phyloP scores from a whole-genome alignment of 1,140 invertebrate species.

The Wiebesia pumilae region DNA sequence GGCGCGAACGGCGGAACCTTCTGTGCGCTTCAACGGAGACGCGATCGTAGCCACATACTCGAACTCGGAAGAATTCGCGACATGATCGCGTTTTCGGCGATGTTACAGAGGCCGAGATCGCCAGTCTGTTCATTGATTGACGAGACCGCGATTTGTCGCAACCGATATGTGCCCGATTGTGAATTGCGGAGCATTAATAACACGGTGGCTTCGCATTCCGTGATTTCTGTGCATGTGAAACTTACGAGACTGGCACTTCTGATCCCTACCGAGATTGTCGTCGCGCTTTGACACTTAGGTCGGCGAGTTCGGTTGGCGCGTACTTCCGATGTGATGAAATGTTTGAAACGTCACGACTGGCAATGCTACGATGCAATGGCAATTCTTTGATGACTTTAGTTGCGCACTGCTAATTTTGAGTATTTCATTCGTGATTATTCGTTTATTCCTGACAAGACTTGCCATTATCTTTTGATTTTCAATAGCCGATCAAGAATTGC shows the following conservation, averaged over 20 bases:
- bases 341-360: constrained; percentile 46
- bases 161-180: neutral
- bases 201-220: neutral
- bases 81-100: too few relatives aligned
- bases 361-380: constrained; percentile 23
- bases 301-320: neutral
- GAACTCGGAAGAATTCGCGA: too few relatives aligned
- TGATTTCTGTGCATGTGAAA: neutral
- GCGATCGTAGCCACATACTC: too few relatives aligned
- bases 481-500: neutral
- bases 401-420: neutral
- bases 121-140: too few relatives aligned
- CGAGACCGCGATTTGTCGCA: constrained; percentile 13
- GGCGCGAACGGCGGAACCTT: neutral
- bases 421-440: constrained; percentile 2
- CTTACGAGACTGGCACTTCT: neutral
- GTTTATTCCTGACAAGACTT: neutral
- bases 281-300: neutral
- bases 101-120: too few relatives aligned
- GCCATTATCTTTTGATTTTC: neutral
- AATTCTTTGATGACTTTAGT: constrained; percentile 26
- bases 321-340: constrained; percentile 34
- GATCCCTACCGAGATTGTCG: neutral
- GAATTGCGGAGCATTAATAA: constrained; percentile 8
- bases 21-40: too few relatives aligned